phyloP scores from a whole-genome alignment of 2,888 invertebrate species.

The Phaonia tiefii region DNA sequence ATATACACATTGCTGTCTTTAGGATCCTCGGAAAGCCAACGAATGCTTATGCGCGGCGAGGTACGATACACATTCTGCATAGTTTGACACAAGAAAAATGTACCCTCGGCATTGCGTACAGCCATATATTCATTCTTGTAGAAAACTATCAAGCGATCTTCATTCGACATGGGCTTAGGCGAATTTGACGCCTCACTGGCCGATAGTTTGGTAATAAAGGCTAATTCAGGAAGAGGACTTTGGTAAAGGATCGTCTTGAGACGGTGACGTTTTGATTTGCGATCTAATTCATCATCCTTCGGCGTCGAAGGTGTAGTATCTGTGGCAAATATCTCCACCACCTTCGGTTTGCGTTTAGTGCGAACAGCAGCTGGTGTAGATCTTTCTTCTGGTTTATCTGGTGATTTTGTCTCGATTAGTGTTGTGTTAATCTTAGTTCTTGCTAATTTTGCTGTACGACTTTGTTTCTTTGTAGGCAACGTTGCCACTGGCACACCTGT shows the following conservation, averaged over 20 bases:
- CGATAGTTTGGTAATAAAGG: conserved; percentile 88
- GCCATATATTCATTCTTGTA: conserved; percentile 95
- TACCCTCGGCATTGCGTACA: conserved; percentile 93
- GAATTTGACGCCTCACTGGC: conserved; percentile 83
- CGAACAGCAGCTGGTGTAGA: conserved; percentile 38
- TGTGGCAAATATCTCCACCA: conserved; percentile 24
- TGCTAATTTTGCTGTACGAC: conserved; percentile 40
- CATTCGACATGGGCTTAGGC: conserved; percentile 82
- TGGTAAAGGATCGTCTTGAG: conserved; percentile 86
- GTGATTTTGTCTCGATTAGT: conserved; percentile 4
- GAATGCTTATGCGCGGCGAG: conserved; percentile 91
- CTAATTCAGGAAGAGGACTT: conserved; percentile 89
- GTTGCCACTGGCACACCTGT: conserved; percentile 5
- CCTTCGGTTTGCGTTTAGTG: conserved; percentile 65
- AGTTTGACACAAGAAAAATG: conserved; percentile 93
- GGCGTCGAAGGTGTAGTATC: conserved; percentile 60
- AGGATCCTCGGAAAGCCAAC: conserved; percentile 89
- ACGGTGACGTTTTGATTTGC: conserved; percentile 75
- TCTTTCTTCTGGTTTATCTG: conserved; percentile 53
- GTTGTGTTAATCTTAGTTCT: conserved; percentile 46
- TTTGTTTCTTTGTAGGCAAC: conserved; percentile 49
- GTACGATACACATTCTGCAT: conserved; percentile 94
- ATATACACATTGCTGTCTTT: conserved; percentile 85
- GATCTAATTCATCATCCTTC: conserved; percentile 68
- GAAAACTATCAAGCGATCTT: conserved; percentile 92